Base-by-base conservation (phyloP, 2,113 vertebrate genomes). In the Toxotes chatareus region DNA sequence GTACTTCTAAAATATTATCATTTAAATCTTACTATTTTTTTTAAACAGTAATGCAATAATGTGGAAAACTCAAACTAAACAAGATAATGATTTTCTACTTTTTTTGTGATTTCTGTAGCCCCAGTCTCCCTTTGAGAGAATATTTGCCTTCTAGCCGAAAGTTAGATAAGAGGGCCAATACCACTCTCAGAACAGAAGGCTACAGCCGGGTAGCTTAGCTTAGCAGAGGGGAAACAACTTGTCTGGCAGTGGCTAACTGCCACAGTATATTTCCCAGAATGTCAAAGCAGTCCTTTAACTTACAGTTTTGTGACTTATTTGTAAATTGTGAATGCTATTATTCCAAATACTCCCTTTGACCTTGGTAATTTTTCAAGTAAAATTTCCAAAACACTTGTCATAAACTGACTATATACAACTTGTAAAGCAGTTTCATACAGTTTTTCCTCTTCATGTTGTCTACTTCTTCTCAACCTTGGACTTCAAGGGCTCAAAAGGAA, bases 401-500 rank as follows among this genome's bases (percentile, higher is more conserved):
- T 53, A 4, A 56, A 11, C 27, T 32, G 40, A n/a, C 11, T 9
- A 68, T 27, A 51, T 62, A 51, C 2, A 3, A 32, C 21, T 40
- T 27, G 9, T n/a, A 1, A 47, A 69, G 27, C 34, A 44, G 8
- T 14, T 49, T 11, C 17, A 13, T 5, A 4, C 40, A 11, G 6
- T 79, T 88, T 62, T 66, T 64, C 10, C 31, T 36, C 36, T 46
- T 60, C 5, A 31, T 44, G 23, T 66, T 3, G 56, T 34, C 23
- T 5, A 51, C 64, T 67, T 67, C 17, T 38, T 69, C 31, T 79
- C 27, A 59, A 61, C 40, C 64, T 61, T 65, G 11, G 44, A 75
- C 68, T 76, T 70, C n/a, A 76, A 81, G 19, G 56, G 27, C 17
- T 81, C 1, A 59, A 27, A 60, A 44, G 23, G 17, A n/a, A 51